Evolutionary conservation across 2,888 invertebrate species (phyloP).

Genomic region (Epistrophella euchroma): DNA sequence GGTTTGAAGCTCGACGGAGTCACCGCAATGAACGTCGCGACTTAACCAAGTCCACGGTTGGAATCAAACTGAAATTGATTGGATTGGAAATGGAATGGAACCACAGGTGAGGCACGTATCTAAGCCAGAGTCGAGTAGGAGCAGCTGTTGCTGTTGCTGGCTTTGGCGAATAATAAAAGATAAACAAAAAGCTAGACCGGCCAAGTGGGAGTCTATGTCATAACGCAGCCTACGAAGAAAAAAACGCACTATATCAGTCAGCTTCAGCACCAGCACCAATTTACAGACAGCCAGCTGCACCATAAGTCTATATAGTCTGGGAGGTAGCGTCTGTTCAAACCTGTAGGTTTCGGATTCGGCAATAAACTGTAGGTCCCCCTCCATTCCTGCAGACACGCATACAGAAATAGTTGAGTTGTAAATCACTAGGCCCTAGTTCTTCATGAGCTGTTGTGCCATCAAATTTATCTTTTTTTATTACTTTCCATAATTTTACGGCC

Average conservation of each 20-base stretch:
- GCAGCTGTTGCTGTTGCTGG: constrained; percentile 15
- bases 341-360: too few species aligned
- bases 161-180: constrained; percentile 45
- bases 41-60: constrained; percentile 59
- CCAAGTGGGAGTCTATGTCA: constrained; percentile 73
- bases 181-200: constrained; percentile 69
- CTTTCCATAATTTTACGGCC: too few species aligned
- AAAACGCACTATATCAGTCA: constrained; percentile 48
- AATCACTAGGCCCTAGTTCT: too few species aligned
- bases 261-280: constrained; percentile 16
- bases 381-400: too few species aligned
- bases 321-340: neutral
- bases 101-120: constrained; percentile 61
- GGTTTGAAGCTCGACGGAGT: neutral
- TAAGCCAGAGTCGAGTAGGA: constrained; percentile 2
- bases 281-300: constrained; percentile 50
- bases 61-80: constrained; percentile 30
- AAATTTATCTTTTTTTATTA: too few species aligned
- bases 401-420: too few species aligned
- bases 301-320: neutral
- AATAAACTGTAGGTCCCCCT: too few species aligned
- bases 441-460: too few species aligned
- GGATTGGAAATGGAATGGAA: constrained; percentile 1
- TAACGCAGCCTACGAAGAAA: constrained; percentile 50
- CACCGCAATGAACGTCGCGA: constrained; percentile 41